Evolutionary conservation across 2,113 vertebrate genomes (phyloP).

Genomic region (Bos javanicus): DNA sequence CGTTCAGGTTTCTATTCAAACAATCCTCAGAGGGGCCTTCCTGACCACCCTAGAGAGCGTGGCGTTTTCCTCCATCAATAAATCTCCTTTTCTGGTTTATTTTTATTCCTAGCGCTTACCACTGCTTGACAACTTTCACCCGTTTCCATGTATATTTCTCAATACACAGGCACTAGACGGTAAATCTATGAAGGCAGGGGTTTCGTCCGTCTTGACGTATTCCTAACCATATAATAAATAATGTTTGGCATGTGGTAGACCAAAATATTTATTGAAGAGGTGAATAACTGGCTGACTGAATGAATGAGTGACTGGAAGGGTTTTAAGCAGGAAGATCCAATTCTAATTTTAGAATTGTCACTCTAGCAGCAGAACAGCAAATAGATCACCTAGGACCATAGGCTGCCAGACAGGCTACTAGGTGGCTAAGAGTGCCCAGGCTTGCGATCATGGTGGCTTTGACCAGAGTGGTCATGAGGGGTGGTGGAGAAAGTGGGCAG

Average conservation of each 20-base stretch:
- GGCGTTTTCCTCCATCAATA: neutral
- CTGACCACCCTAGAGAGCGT: neutral
- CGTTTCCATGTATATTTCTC: neutral
- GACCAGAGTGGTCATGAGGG: neutral
- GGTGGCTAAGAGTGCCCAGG: neutral
- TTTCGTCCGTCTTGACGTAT: neutral
- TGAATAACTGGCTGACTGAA: neutral
- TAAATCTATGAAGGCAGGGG: neutral
- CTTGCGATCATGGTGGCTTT: neutral
- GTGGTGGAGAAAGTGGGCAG: neutral
- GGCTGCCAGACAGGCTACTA: neutral
- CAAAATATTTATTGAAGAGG: neutral
- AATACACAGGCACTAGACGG: too few relatives aligned
- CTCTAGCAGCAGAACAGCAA: neutral
- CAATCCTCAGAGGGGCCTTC: neutral
- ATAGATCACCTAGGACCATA: fast-evolving
- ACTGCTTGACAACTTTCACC: neutral
- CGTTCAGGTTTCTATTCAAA: neutral
- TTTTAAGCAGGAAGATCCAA: neutral
- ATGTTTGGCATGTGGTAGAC: neutral
- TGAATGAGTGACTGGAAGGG: neutral
- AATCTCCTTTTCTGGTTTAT: neutral
- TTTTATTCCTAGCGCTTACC: neutral
- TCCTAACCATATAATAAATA: neutral
- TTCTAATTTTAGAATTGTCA: neutral